Percentiles rank a stretch among this genome's conserved stretches.
Evolutionary conservation across 1,140 invertebrate genomes (phyloP).

Genomic region (Heliconius eleuchia): DNA sequence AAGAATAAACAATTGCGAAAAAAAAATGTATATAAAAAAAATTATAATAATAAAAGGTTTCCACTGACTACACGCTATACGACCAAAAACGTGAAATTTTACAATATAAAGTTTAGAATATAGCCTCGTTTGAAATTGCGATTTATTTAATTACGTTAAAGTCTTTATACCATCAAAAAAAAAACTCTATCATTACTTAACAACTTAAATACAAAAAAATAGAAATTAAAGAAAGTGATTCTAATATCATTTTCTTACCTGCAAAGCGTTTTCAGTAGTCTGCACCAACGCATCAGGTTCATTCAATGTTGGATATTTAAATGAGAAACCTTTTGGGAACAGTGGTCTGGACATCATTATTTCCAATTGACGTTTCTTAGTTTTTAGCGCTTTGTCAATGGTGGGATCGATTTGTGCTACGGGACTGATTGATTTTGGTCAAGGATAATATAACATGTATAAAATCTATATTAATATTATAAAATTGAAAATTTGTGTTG

Average conservation of each 20-base stretch:
- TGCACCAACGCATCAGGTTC: constrained; percentile 46
- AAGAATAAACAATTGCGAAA: too few relatives aligned
- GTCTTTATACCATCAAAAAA: too few relatives aligned
- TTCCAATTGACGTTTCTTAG: constrained; percentile 83
- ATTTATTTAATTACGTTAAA: too few relatives aligned
- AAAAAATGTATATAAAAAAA: too few relatives aligned
- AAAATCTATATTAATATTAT: not conserved
- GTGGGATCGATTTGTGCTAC: constrained; percentile 50
- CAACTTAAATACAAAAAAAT: too few relatives aligned
- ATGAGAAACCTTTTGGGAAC: constrained; percentile 86
- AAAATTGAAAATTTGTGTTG: too few relatives aligned
- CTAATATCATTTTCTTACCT: constrained; percentile 61
- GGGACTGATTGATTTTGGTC: constrained; percentile 50
- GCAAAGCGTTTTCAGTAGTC: constrained; percentile 73
- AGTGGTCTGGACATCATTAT: constrained; percentile 83
- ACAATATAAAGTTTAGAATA: too few relatives aligned
- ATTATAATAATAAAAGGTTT: too few relatives aligned
- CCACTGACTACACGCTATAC: too few relatives aligned
- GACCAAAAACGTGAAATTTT: too few relatives aligned
- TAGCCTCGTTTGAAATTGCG: too few relatives aligned
- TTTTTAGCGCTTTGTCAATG: constrained; percentile 68
- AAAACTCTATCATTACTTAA: too few relatives aligned
- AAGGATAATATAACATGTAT: constrained; percentile 31
- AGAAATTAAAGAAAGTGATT: not conserved
- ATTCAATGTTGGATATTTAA: constrained; percentile 84